Conservation (phyloP, 2,797 vertebrate genomes). For the Acanthiza pusilla region DNA sequence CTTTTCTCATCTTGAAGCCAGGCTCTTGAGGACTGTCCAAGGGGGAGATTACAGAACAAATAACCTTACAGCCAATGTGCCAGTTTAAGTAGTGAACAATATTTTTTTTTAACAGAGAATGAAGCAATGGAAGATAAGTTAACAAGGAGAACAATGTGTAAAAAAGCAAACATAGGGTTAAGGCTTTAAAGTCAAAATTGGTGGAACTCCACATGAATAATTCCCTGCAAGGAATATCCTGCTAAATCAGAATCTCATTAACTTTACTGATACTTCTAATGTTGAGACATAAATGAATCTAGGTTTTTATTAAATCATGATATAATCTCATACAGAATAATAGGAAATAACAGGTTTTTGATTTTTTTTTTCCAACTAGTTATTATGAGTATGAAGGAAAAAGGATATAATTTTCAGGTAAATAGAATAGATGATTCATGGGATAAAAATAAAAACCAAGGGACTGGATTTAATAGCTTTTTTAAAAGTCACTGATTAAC, state of each 20-base stretch:
- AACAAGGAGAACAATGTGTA: not conserved
- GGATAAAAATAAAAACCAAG: not conserved
- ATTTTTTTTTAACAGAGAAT: not conserved
- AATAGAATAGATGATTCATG: not conserved
- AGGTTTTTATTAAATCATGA: not conserved
- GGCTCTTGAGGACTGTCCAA: not conserved
- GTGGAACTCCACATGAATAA: not conserved
- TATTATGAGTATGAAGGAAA: not conserved
- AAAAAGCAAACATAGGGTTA: not conserved
- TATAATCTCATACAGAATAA: not conserved
- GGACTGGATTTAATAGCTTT: not conserved
- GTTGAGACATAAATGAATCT: not conserved
- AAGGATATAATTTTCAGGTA: not conserved
- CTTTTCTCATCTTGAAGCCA: not conserved
- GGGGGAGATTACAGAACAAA: not conserved
- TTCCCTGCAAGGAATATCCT: not conserved
- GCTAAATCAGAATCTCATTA: not conserved
- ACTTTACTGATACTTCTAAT: not conserved
- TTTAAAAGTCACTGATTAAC: not conserved
- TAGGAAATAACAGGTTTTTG: not conserved
- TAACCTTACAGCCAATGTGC: not conserved
- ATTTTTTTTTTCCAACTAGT: not conserved
- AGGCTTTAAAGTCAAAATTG: not conserved
- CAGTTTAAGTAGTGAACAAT: not conserved
- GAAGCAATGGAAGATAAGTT: not conserved